phyloP scores from a whole-genome alignment of 2,888 invertebrate species.

The Nudaria mundana region DNA sequence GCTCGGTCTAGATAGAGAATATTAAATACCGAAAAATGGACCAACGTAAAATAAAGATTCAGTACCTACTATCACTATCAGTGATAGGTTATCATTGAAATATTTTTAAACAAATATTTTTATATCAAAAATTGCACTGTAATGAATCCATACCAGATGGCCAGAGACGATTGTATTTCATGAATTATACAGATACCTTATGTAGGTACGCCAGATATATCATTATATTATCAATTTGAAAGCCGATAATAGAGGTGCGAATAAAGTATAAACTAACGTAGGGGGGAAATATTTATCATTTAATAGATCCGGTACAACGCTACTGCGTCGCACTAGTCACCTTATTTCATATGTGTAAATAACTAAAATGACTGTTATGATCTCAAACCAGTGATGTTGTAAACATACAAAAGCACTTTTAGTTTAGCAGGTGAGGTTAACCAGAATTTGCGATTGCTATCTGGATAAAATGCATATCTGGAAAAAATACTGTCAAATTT shows the following conservation, averaged over 20 bases:
- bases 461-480: no score
- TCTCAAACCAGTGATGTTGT: no score
- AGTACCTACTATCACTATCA: slow-evolving; percentile 10
- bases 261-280: slow-evolving; percentile 1
- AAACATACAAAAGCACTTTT: no score
- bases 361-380: background rate
- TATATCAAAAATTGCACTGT: slow-evolving; percentile 2
- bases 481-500: no score
- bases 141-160: slow-evolving; percentile 20
- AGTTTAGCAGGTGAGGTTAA: no score
- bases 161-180: slow-evolving; percentile 9
- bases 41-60: no score
- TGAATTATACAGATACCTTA: slow-evolving; percentile 13
- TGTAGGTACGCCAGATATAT: slow-evolving; percentile 11
- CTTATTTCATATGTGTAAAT: slow-evolving; percentile 19
- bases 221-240: slow-evolving; percentile 21
- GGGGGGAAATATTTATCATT: slow-evolving; percentile 5
- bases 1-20: no score
- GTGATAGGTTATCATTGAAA: slow-evolving; percentile 15
- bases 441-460: no score
- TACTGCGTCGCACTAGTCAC: slow-evolving; percentile 6
- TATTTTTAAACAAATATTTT: slow-evolving; percentile 19
- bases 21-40: slow-evolving; percentile 9
- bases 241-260: slow-evolving; percentile 6
- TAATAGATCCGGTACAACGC: slow-evolving; percentile 7